Percentiles rank a stretch among this genome's conserved stretches.
These are phyloP conservation scores for Chymomyza amoena DNA, from an alignment of 2,888 invertebrate genomes.

Conservation along the genomic window DNA sequence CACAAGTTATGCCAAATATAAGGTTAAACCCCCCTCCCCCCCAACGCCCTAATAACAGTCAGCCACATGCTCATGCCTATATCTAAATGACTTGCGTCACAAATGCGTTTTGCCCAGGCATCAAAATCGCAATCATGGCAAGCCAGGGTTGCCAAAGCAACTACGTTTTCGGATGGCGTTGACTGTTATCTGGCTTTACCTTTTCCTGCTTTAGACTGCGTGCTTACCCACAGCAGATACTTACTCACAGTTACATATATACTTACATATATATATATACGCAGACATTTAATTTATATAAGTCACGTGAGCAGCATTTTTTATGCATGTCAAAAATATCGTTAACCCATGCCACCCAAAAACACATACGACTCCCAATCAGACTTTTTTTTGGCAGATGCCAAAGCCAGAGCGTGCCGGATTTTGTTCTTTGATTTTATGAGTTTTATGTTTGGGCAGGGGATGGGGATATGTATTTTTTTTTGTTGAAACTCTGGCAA, in stretches of 20 bases:
- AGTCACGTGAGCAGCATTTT: slow-evolving; percentile 67
- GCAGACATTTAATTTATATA: slow-evolving; percentile 60
- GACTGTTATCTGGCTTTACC: slow-evolving; percentile 34
- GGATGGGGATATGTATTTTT: too few species aligned
- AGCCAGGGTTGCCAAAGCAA: neutral
- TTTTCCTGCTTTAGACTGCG: slow-evolving; percentile 20
- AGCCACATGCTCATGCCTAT: neutral
- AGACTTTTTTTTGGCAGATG: neutral
- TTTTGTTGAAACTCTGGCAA: neutral
- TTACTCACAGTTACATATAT: slow-evolving; percentile 1
- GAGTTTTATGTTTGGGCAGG: slow-evolving; percentile 23
- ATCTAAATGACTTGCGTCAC: slow-evolving; percentile 54
- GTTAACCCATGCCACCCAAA: neutral
- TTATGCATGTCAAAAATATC: slow-evolving; percentile 37
- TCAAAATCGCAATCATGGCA: neutral
- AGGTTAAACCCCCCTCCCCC: neutral
- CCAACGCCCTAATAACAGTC: neutral
- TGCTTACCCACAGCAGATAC: slow-evolving; percentile 13
- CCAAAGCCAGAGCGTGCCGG: slow-evolving; percentile 31
- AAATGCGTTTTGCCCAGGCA: slow-evolving; percentile 44
- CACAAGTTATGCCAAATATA: neutral
- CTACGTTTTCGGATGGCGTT: neutral
- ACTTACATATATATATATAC: neutral
- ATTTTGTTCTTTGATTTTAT: slow-evolving; percentile 55
- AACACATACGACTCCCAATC: neutral